phyloP scores from a whole-genome alignment of 2,797 vertebrate species.

The Halcyon leucocephala region DNA sequence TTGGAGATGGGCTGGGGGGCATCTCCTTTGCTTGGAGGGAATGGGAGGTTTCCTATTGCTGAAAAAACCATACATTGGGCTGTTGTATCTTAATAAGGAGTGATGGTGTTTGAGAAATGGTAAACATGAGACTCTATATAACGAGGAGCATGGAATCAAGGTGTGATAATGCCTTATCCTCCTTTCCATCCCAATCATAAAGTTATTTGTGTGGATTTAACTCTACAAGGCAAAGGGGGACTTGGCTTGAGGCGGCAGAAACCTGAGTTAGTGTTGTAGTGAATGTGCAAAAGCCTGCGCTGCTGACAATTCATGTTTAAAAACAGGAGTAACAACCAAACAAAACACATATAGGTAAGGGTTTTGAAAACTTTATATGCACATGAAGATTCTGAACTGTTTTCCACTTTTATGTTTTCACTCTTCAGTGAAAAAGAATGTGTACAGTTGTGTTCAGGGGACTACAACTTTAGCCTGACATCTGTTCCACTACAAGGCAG shows the following conservation, averaged over 20 bases:
- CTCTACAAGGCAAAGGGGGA: not conserved
- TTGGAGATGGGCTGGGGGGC: not conserved
- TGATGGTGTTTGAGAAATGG: not conserved
- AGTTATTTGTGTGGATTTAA: not conserved
- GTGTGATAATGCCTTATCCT: not conserved
- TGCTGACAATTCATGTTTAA: not conserved
- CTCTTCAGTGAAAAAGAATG: not conserved
- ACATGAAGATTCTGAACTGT: not conserved
- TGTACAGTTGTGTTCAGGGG: not conserved
- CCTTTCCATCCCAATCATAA: fast-evolving
- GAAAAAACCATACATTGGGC: not conserved
- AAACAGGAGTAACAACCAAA: not conserved
- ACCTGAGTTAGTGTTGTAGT: not conserved
- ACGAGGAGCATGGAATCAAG: not conserved
- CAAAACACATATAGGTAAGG: not conserved
- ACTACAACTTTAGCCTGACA: not conserved
- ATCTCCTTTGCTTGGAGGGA: not conserved
- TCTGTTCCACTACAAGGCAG: not conserved
- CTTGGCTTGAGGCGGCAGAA: not conserved
- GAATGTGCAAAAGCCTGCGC: not conserved
- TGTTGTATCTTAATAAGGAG: not conserved
- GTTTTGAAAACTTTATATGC: not conserved
- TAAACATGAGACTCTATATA: not conserved
- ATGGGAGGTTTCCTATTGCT: not conserved
- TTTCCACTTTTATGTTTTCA: not conserved